Evolutionary conservation across 1,140 invertebrate genomes (phyloP).

Genomic region (Anoplolepis gracilipes): DNA sequence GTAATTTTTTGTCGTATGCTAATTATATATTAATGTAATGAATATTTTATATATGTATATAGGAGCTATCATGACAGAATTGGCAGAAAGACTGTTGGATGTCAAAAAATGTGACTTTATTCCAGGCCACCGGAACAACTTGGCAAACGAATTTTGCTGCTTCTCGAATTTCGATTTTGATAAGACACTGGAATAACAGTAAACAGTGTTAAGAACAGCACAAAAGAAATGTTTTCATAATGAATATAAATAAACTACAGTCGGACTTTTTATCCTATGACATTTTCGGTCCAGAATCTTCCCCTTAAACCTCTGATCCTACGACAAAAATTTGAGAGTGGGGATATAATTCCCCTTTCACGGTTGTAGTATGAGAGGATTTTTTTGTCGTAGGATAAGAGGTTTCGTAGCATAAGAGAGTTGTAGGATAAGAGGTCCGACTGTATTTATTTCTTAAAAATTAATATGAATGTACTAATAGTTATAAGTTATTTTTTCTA

Average conservation of each 20-base stretch:
- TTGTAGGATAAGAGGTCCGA: no score
- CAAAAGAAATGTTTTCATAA: constrained; percentile 25
- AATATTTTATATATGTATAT: constrained; percentile 76
- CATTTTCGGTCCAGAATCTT: no score
- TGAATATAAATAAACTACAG: not conserved
- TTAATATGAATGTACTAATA: no score
- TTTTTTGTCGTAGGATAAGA: no score
- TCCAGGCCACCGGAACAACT: constrained; percentile 94
- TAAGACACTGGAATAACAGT: constrained; percentile 68
- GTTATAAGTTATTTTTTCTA: no score
- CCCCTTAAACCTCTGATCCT: no score
- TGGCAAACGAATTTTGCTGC: constrained; percentile 97
- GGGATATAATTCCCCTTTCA: no score
- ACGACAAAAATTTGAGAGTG: no score
- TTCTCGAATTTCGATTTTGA: constrained; percentile 95
- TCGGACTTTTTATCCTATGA: no score
- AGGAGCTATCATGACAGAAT: constrained; percentile 92
- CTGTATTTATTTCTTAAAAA: no score
- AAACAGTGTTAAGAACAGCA: not conserved
- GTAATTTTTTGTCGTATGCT: constrained; percentile 7
- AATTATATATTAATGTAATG: not conserved
- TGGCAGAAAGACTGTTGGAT: constrained; percentile 88
- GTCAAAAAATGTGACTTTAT: constrained; percentile 90
- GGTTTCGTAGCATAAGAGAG: no score
- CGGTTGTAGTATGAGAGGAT: no score